phyloP scores from a whole-genome alignment of 2,888 invertebrate genomes.

The Heterodera filipjevi region DNA sequence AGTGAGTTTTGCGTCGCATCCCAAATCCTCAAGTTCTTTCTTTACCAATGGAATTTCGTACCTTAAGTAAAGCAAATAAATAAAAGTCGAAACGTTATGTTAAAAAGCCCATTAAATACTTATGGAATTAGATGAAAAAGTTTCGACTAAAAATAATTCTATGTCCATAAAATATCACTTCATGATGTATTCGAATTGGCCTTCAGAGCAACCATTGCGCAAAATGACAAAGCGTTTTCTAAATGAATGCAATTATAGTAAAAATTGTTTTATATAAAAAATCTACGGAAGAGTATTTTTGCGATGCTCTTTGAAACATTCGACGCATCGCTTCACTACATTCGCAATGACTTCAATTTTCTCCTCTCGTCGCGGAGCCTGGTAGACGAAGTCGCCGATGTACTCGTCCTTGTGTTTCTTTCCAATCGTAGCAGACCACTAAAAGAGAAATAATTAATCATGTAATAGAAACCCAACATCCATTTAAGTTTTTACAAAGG shows the following conservation, averaged over 20 bases:
- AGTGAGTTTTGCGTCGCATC: slow-evolving; percentile 43
- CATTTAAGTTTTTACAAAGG: too few species aligned
- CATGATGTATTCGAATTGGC: slow-evolving; percentile 26
- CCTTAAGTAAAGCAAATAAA: slow-evolving; percentile 23
- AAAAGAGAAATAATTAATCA: slow-evolving; percentile 21
- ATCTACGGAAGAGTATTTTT: slow-evolving; percentile 17
- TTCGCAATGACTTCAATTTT: slow-evolving; percentile 28
- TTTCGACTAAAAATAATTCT: too few species aligned
- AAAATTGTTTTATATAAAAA: background rate
- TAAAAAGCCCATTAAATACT: background rate
- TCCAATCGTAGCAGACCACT: slow-evolving; percentile 33
- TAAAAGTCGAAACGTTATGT: background rate
- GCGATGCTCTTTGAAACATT: background rate
- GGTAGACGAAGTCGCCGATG: slow-evolving; percentile 34
- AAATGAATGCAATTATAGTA: slow-evolving; percentile 26
- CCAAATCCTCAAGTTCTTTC: slow-evolving; percentile 34
- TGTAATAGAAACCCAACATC: too few species aligned
- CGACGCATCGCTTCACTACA: slow-evolving; percentile 29
- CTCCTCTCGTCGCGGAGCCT: slow-evolving; percentile 32
- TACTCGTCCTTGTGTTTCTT: slow-evolving; percentile 28
- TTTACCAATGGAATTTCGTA: slow-evolving; percentile 51
- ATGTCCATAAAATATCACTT: background rate
- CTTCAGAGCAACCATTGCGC: slow-evolving; percentile 51
- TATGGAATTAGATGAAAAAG: too few species aligned
- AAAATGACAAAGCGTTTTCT: slow-evolving; percentile 48